phyloP scores from a whole-genome alignment of 2,888 invertebrate genomes.

The Acronicta psi region DNA sequence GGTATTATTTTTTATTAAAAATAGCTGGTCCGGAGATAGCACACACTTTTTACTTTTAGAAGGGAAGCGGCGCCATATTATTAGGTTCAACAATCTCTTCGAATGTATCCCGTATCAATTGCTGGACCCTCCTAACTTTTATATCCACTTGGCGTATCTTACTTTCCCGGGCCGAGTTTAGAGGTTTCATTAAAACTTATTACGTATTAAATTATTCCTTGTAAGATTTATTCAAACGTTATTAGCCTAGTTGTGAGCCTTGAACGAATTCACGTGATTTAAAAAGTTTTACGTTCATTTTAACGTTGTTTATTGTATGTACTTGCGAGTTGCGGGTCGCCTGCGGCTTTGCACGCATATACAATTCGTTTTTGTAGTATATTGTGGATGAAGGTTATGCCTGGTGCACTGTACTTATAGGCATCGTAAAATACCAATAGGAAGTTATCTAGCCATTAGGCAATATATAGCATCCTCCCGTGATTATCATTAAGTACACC shows the following conservation, averaged over 20 bases:
- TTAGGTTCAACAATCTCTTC: slow-evolving; percentile 48
- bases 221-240: slow-evolving; percentile 54
- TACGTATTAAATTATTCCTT: slow-evolving; percentile 59
- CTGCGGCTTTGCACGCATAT: slow-evolving; percentile 26
- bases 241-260: slow-evolving; percentile 51
- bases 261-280: slow-evolving; percentile 51
- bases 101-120: slow-evolving; percentile 53
- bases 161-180: slow-evolving; percentile 42
- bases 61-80: slow-evolving; percentile 35
- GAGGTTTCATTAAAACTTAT: slow-evolving; percentile 61
- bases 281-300: slow-evolving; percentile 36
- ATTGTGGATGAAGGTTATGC: slow-evolving; percentile 56
- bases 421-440: slow-evolving; percentile 19
- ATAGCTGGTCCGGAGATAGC: slow-evolving; percentile 41
- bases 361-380: slow-evolving; percentile 37
- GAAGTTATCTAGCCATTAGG: slow-evolving; percentile 12
- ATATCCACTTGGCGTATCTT: slow-evolving; percentile 53
- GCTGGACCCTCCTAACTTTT: slow-evolving; percentile 54
- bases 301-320: slow-evolving; percentile 37
- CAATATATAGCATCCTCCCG: not conserved
- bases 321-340: slow-evolving; percentile 19
- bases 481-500: slow-evolving; percentile 1
- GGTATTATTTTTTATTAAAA: slow-evolving; percentile 33
- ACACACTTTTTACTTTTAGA: slow-evolving; percentile 28
- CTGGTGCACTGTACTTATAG: slow-evolving; percentile 2